Conservation (phyloP, 1,140 invertebrate genomes). For the Adoxophyes honmai region DNA sequence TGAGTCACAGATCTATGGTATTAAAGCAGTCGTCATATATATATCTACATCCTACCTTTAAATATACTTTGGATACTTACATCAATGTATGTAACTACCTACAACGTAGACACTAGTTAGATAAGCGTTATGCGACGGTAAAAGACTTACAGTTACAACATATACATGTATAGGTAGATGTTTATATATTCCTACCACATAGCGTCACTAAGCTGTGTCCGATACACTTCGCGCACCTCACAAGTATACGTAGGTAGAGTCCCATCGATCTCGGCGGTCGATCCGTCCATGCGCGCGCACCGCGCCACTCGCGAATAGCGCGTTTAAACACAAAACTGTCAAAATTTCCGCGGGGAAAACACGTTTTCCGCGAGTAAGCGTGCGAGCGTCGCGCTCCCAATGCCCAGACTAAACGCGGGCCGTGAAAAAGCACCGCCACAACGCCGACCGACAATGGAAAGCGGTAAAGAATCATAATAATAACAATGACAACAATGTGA, state of each 20-base stretch:
- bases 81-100: no score
- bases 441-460: slow-evolving; percentile 75
- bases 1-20: no score
- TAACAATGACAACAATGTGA: slow-evolving; percentile 78
- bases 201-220: slow-evolving; percentile 11
- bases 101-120: no score
- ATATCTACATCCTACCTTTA: no score
- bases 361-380: slow-evolving; percentile 69
- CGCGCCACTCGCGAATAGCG: slow-evolving; percentile 29
- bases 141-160: not conserved
- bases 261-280: not conserved
- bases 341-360: slow-evolving; percentile 66
- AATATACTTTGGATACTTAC: no score
- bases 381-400: slow-evolving; percentile 72
- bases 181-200: slow-evolving; percentile 6
- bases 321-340: slow-evolving; percentile 39
- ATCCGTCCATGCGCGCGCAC: slow-evolving; percentile 40
- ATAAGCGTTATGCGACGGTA: not conserved
- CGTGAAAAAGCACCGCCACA: slow-evolving; percentile 75
- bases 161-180: slow-evolving; percentile 1
- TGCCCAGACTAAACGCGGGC: slow-evolving; percentile 73
- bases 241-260: not conserved
- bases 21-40: no score
- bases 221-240: slow-evolving; percentile 7
- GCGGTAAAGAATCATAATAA: slow-evolving; percentile 77